Evolutionary conservation across 2,888 invertebrate genomes (phyloP).

Genomic region (Drosophila barbarae): DNA sequence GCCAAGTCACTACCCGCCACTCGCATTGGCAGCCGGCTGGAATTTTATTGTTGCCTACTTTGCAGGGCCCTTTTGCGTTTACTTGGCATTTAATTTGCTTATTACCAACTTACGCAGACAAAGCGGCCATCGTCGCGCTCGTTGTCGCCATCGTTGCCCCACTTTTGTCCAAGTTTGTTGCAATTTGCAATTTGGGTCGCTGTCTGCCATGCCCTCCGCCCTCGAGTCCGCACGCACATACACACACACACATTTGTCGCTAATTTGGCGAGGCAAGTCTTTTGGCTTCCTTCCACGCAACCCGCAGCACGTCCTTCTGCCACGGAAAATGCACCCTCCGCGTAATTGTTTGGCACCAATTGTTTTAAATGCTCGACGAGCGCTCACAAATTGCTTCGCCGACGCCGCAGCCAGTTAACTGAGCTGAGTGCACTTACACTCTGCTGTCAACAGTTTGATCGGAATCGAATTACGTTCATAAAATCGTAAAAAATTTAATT

Average conservation of each 20-base stretch:
- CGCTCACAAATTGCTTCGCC: constrained; percentile 65
- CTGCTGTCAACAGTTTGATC: constrained; percentile 20
- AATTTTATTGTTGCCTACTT: constrained; percentile 53
- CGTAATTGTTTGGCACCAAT: constrained; percentile 74
- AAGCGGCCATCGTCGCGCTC: constrained; percentile 44
- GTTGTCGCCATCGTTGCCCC: constrained; percentile 55
- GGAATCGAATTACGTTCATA: constrained; percentile 21
- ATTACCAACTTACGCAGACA: constrained; percentile 67
- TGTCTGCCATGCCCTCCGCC: constrained; percentile 13
- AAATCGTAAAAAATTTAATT: constrained; percentile 13
- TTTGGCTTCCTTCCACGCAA: constrained; percentile 29
- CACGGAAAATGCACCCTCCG: constrained; percentile 22
- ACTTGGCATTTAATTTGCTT: constrained; percentile 66
- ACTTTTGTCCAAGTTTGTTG: constrained; percentile 59
- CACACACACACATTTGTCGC: constrained; percentile 57
- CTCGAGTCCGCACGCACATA: constrained; percentile 24
- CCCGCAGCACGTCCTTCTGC: background rate
- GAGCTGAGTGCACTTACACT: constrained; percentile 37
- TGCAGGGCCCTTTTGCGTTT: constrained; percentile 30
- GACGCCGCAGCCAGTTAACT: constrained; percentile 40
- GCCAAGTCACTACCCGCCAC: constrained; percentile 46
- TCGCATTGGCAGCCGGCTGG: constrained; percentile 53
- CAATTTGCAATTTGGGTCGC: constrained; percentile 71
- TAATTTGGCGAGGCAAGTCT: constrained; percentile 61
- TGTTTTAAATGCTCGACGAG: constrained; percentile 71